Evolutionary conservation across 2,113 vertebrate genomes (phyloP).

Genomic region (Tragelaphus scriptus): DNA sequence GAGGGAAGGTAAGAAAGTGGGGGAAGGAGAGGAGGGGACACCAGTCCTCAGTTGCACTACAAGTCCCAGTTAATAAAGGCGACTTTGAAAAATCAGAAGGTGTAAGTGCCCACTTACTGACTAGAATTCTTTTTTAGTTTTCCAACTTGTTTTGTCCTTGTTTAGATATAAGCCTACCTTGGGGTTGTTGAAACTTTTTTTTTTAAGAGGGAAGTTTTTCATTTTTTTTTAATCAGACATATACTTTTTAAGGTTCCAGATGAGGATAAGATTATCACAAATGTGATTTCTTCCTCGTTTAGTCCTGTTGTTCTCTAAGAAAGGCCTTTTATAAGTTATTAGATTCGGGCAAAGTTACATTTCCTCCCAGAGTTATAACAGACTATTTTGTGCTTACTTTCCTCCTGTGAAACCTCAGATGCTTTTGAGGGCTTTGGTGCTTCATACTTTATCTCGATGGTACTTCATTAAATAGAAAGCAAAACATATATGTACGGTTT

Average conservation of each 20-base stretch:
- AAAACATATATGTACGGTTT: neutral
- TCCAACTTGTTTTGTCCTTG: neutral
- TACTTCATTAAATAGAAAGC: constrained; percentile 17
- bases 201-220: neutral
- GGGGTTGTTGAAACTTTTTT: neutral
- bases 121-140: neutral
- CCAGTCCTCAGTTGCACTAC: neutral
- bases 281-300: neutral
- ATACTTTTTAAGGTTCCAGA: neutral
- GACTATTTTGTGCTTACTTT: neutral
- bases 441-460: neutral
- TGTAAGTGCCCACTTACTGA: too few species aligned
- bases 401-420: neutral
- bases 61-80: neutral
- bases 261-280: neutral
- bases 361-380: neutral
- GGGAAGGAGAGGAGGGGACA: neutral
- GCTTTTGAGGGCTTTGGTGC: neutral
- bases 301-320: neutral
- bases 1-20: constrained; percentile 87
- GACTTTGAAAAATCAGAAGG: neutral
- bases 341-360: neutral
- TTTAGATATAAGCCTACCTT: neutral
- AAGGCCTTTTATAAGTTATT: neutral
- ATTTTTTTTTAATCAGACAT: neutral